Base-by-base conservation (phyloP, 2,797 vertebrate genomes). In the Intellagama lesueurii region DNA sequence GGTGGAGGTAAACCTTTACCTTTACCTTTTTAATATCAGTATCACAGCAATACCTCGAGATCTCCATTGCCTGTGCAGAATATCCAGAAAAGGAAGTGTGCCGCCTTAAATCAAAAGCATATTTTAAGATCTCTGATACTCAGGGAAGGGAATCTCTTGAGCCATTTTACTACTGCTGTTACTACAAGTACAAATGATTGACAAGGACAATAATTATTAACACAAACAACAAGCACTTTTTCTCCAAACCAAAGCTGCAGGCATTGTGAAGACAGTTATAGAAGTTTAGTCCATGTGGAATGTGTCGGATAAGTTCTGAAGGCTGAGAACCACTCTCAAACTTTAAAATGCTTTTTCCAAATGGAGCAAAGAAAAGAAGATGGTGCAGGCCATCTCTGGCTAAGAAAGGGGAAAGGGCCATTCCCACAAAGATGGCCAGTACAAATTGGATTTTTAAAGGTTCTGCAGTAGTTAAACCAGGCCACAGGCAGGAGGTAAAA, bases 1-100 rank as follows among this genome's bases (percentile, higher is more conserved):
- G n/a, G n/a, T n/a, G n/a, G n/a, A n/a, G n/a, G n/a, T n/a, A n/a
- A n/a, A n/a, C n/a, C n/a, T n/a, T n/a, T n/a, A n/a, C n/a, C n/a
- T n/a, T n/a, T n/a, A n/a, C n/a, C n/a, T n/a, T n/a, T n/a, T n/a
- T n/a, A 17, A 85, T 44, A 70, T 49, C 1, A 22, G 14, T 5
- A 87, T n/a, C 0, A 0, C 0, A 22, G 32, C 17, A 80, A 26
- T 73, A 35, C 8, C 32, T 66, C 11, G 35, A 40, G 40, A 79
- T 28, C 19, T 68, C 76, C 30, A 83, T 26, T 52, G 12, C 64
- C 60, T 69, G 5, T 7, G 47, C 47, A 47, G 40, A 35, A 79
- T 30, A 0, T 16, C 16, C 0, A 0, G 28, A 82, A 73, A 64
- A 80, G 17, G 44, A 70, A 30, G 47, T 17, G 17, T n/a, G 30